phyloP scores from a whole-genome alignment of 2,113 vertebrate genomes.

The Bubo bubo region DNA sequence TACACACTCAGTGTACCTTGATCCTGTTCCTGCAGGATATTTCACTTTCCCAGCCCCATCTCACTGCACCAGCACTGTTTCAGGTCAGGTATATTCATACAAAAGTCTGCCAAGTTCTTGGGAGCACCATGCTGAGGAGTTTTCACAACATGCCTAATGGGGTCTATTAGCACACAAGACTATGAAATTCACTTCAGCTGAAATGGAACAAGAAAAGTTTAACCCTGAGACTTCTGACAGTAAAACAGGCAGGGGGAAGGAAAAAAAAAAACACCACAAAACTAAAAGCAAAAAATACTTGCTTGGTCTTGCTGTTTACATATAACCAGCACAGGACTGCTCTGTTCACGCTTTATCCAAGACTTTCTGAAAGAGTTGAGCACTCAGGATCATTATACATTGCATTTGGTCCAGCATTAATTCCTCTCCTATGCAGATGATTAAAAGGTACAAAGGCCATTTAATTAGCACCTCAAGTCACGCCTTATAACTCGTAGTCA shows the following conservation, averaged over 20 bases:
- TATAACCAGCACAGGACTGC: not conserved
- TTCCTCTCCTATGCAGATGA: not conserved
- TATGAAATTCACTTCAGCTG: not conserved
- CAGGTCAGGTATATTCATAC: not conserved
- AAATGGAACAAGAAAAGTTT: not conserved
- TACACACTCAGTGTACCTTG: not conserved
- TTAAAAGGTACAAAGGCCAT: not conserved
- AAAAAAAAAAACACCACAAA: too few relatives aligned
- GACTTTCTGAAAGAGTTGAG: not conserved
- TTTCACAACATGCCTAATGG: not conserved
- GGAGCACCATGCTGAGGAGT: not conserved
- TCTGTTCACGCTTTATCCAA: not conserved
- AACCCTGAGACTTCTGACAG: not conserved
- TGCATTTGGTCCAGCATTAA: not conserved
- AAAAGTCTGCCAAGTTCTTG: not conserved
- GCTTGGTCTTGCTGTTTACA: not conserved
- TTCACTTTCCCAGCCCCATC: not conserved
- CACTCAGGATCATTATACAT: not conserved
- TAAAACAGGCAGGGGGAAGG: not conserved
- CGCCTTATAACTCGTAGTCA: not conserved
- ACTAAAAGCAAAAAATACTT: not conserved
- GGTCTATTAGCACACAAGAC: not conserved
- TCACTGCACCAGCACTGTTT: not conserved
- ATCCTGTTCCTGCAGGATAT: not conserved
- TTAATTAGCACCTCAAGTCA: not conserved